Base-by-base conservation (phyloP, 2,888 invertebrate genomes). In the Tenthredo distinguenda region DNA sequence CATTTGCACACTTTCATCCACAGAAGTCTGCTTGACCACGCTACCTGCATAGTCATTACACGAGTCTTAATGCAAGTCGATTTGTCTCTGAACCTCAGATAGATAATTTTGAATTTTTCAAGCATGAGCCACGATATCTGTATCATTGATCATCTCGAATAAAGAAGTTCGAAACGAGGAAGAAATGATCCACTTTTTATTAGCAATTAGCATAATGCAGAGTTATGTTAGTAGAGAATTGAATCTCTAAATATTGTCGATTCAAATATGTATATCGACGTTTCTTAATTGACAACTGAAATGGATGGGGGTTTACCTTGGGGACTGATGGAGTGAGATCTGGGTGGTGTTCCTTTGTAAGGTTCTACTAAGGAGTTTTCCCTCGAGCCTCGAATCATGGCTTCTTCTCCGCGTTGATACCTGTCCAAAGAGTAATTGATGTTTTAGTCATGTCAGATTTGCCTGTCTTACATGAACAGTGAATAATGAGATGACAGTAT, bases 311-410 rank as follows among this genome's bases (percentile, higher is more conserved):
- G 12, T 88, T 86, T 90, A 93, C 93, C 93, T 87, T 91, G 90
- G 43, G 93, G 92, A 88, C 93, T 93, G 31, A 91, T 91, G 2
- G 90, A 90, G 68, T 89, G 89, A 9, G 92, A 92, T 88, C 91
- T 89, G 10, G 92, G 91, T 62, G 91, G 90, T 31, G 91, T 89
- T 43, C 87, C 89, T 86, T 92, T 92, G 89, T 94, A 95, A 3
- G 95, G 95, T 90, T 95, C 95, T 65, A 95, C 94, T 82, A 95
- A 93, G 71, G 95, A 95, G 87, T 94, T 94, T 88, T 94, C 94
- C 85, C 92, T 90, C 87, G 92, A 91, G 86, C 90, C 90, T 89
- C 91, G 91, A 88, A 90, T 89, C 87, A 92, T 90, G 62, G 90
- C 91, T 88, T 93, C 92, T 79, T 93, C 92, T 85, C 90, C 92